These are phyloP conservation scores for Mus caroli DNA, from an alignment of 2,797 vertebrate species.

Conservation along the genomic window DNA sequence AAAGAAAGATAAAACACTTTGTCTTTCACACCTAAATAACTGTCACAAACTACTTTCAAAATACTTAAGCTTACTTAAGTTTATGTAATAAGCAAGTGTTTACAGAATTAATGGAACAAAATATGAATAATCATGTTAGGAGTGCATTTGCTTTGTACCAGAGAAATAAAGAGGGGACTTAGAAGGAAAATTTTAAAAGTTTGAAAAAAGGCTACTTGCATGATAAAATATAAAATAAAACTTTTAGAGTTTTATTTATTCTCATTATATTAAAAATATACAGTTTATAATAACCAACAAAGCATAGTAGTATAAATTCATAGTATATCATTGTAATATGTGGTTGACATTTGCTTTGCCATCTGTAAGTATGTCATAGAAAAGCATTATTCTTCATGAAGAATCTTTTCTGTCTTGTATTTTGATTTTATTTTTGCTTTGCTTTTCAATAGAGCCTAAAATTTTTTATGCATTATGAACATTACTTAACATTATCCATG, in stretches of 20 bases:
- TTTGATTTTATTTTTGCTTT: background rate
- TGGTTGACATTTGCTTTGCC: background rate
- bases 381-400: background rate
- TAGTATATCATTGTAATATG: background rate
- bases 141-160: background rate
- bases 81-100: background rate
- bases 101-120: background rate
- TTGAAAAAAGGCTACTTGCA: background rate
- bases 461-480: background rate
- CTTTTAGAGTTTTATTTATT: background rate
- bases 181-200: background rate
- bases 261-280: background rate
- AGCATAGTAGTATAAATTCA: background rate
- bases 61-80: background rate
- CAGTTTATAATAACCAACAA: background rate
- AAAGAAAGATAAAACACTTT: background rate
- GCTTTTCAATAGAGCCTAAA: background rate
- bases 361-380: background rate
- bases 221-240: background rate
- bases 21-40: constrained; percentile 16
- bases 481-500: background rate
- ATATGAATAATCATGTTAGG: background rate
- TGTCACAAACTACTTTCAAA: background rate
- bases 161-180: background rate
- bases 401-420: background rate